phyloP scores from a whole-genome alignment of 2,113 vertebrate genomes.

The Oreotrochilus melanogaster region DNA sequence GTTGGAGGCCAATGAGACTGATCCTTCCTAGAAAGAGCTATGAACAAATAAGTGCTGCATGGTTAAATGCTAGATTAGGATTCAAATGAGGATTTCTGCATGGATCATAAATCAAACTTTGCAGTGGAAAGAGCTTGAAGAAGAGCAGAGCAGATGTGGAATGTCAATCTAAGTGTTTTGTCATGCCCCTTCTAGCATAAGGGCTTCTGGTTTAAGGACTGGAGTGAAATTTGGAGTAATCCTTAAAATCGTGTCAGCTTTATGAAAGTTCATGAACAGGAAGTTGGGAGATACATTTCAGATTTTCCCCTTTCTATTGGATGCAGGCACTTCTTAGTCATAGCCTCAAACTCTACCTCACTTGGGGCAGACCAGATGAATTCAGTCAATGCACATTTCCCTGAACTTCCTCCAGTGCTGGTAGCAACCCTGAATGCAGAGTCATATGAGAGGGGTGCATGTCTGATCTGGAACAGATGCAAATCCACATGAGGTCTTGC shows the following conservation, averaged over 20 bases:
- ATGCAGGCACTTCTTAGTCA: not conserved
- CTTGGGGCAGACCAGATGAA: not conserved
- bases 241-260: not conserved
- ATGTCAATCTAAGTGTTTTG: not conserved
- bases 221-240: not conserved
- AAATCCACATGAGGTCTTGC: not conserved
- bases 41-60: not conserved
- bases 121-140: not conserved
- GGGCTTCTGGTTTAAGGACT: not conserved
- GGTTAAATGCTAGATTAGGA: constrained; percentile 29
- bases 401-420: not conserved
- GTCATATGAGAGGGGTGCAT: not conserved
- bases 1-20: constrained; percentile 35
- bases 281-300: not conserved
- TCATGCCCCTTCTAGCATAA: not conserved
- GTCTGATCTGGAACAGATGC: not conserved
- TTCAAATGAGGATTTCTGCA: constrained; percentile 13
- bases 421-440: not conserved
- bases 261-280: not conserved
- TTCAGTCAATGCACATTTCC: not conserved
- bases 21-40: constrained; percentile 62
- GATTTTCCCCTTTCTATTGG: not conserved
- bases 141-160: constrained; percentile 8
- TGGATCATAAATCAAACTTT: constrained; percentile 20
- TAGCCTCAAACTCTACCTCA: not conserved